A percentile compares a stretch with the other conserved stretches of the same genome.
Conservation (phyloP, 2,888 invertebrate species). For the Torymus tubicola region DNA sequence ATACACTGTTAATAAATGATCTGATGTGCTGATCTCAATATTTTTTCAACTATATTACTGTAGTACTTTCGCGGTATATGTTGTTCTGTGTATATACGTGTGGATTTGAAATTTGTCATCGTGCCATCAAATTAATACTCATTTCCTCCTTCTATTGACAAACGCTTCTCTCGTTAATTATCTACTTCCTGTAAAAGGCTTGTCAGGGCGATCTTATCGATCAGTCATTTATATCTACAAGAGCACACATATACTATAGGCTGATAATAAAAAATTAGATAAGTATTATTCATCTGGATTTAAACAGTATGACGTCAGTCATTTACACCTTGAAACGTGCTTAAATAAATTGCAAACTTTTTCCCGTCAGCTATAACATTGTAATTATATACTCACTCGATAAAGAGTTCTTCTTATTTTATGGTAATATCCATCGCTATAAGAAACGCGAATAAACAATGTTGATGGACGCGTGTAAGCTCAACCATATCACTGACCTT, state of each 20-base stretch:
- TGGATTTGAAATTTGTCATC: neutral
- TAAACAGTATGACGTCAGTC: neutral
- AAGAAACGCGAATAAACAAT: no score
- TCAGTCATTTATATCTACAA: slow-evolving; percentile 3
- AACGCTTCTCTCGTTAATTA: slow-evolving; percentile 9
- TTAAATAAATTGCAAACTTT: no score
- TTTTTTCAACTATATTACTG: no score
- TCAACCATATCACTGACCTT: neutral
- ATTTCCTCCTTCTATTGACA: slow-evolving; percentile 12
- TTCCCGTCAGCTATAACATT: no score
- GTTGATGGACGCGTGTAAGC: neutral
- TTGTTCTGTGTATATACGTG: no score
- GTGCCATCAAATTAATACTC: neutral
- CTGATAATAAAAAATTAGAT: neutral
- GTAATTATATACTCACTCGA: no score
- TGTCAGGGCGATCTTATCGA: slow-evolving; percentile 13
- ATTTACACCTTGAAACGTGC: neutral
- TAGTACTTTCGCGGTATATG: no score
- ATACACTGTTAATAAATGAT: no score
- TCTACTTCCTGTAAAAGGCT: slow-evolving; percentile 13
- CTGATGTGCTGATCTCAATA: no score
- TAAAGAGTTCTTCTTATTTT: no score
- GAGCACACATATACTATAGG: neutral
- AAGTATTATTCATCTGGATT: slow-evolving; percentile 20
- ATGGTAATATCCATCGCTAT: no score